A percentile compares a stretch with the other conserved stretches of the same genome.
phyloP scores from a whole-genome alignment of 2,888 invertebrate genomes.

The Microctonus aethiopoides region DNA sequence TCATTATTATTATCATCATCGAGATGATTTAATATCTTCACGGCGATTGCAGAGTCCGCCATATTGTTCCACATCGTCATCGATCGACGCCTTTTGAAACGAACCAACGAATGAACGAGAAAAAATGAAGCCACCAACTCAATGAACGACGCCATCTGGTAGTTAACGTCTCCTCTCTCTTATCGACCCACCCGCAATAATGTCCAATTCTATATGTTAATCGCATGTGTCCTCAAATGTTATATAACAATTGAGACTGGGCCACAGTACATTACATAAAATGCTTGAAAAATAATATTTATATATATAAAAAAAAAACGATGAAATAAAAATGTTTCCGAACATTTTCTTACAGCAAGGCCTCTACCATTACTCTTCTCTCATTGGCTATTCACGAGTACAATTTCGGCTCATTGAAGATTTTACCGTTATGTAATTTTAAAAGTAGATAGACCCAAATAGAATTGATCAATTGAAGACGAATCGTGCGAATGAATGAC shows the following conservation, averaged over 20 bases:
- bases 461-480: background rate
- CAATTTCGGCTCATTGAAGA: background rate
- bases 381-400: slow-evolving; percentile 4
- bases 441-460: background rate
- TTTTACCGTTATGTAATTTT: background rate
- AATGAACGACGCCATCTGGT: slow-evolving; percentile 62
- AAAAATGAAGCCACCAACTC: slow-evolving; percentile 37
- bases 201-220: slow-evolving; percentile 23
- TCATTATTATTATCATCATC: background rate
- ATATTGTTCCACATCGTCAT: slow-evolving; percentile 64
- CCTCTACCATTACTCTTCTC: background rate
- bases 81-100: slow-evolving; percentile 54
- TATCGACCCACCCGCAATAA: slow-evolving; percentile 57
- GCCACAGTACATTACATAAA: too few relatives aligned
- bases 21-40: background rate
- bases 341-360: background rate
- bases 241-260: slow-evolving; percentile 52
- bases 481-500: slow-evolving; percentile 19
- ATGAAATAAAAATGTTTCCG: background rate
- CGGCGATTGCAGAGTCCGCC: slow-evolving; percentile 49
- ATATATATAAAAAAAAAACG: slow-evolving; percentile 35
- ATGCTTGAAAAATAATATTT: background rate
- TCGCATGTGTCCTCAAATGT: slow-evolving; percentile 39
- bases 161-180: slow-evolving; percentile 44
- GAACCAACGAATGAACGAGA: slow-evolving; percentile 23